These are phyloP conservation scores for Odontocolon sp. DNA, from an alignment of 2,888 invertebrate genomes.

Conservation along the genomic window DNA sequence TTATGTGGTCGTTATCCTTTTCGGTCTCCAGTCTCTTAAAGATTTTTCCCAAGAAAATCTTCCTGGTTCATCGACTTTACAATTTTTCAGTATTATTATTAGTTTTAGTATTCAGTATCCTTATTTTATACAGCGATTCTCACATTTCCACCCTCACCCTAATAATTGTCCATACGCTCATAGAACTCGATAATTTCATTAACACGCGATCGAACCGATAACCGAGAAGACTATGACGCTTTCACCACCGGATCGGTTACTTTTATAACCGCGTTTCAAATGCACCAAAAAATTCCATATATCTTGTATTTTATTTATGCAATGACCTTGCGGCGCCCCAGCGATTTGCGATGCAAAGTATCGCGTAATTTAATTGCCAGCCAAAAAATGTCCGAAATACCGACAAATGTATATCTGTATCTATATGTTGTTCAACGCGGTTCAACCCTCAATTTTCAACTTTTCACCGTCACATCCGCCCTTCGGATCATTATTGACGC, in stretches of 20 bases:
- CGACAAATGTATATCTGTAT: too few species aligned
- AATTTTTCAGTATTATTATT: neutral
- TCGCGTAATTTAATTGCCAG: constrained; percentile 17
- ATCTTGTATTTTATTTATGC: constrained; percentile 67
- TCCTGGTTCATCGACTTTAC: neutral
- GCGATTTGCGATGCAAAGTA: constrained; percentile 71
- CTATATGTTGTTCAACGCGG: too few species aligned
- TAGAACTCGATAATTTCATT: neutral
- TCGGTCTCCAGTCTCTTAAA: constrained; percentile 27
- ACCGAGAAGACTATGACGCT: constrained; percentile 47
- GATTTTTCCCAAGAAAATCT: neutral
- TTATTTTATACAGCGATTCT: neutral
- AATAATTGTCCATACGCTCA: neutral
- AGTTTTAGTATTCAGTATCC: neutral
- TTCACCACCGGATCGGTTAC: constrained; percentile 37
- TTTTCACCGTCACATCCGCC: too few species aligned
- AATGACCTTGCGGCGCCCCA: constrained; percentile 67
- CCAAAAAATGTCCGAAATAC: constrained; percentile 9
- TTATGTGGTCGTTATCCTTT: neutral
- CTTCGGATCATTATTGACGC: too few species aligned
- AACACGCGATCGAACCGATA: constrained; percentile 11
- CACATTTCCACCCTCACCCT: neutral
- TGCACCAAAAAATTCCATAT: constrained; percentile 62
- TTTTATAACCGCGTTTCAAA: constrained; percentile 66
- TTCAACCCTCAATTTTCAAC: too few species aligned